These are phyloP conservation scores for Leucophenga maculata DNA, from an alignment of 2,888 invertebrate genomes.

Conservation along the genomic window DNA sequence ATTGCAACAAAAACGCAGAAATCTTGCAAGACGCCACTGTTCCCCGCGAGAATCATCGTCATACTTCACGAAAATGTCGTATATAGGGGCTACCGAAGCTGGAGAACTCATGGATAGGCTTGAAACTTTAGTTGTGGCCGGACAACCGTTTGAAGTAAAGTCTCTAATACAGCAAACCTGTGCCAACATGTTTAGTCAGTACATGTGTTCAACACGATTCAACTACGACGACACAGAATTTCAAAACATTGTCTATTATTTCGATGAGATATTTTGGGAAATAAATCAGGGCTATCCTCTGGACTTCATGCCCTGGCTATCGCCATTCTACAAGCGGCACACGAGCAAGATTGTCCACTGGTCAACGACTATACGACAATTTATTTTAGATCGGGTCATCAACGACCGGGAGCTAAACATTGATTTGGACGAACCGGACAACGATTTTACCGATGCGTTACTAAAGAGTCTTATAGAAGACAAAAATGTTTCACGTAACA, in stretches of 20 bases:
- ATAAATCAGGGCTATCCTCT: constrained; percentile 91
- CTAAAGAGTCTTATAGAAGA: constrained; percentile 80
- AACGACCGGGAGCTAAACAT: constrained; percentile 71
- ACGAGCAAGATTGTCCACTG: constrained; percentile 80
- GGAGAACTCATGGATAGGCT: constrained; percentile 77
- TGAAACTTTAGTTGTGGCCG: constrained; percentile 68
- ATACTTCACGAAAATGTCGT: constrained; percentile 81
- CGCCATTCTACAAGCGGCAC: constrained; percentile 81
- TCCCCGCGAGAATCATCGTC: constrained; percentile 84
- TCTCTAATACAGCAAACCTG: constrained; percentile 81
- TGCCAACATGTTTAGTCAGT: constrained; percentile 88
- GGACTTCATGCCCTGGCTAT: constrained; percentile 88
- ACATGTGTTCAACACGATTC: constrained; percentile 88
- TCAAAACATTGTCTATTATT: constrained; percentile 78
- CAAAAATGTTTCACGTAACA: constrained; percentile 79
- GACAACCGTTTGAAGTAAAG: constrained; percentile 77
- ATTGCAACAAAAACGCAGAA: constrained; percentile 84
- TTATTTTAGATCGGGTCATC: constrained; percentile 82
- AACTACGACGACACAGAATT: constrained; percentile 81
- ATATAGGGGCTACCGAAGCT: constrained; percentile 80
- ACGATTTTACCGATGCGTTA: constrained; percentile 86
- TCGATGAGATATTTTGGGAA: constrained; percentile 93
- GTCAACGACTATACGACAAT: constrained; percentile 81
- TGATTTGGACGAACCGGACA: constrained; percentile 77
- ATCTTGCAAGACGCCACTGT: constrained; percentile 85